Evolutionary conservation across 1,140 invertebrate species (phyloP).

Genomic region (Chrysomallon squamiferum): DNA sequence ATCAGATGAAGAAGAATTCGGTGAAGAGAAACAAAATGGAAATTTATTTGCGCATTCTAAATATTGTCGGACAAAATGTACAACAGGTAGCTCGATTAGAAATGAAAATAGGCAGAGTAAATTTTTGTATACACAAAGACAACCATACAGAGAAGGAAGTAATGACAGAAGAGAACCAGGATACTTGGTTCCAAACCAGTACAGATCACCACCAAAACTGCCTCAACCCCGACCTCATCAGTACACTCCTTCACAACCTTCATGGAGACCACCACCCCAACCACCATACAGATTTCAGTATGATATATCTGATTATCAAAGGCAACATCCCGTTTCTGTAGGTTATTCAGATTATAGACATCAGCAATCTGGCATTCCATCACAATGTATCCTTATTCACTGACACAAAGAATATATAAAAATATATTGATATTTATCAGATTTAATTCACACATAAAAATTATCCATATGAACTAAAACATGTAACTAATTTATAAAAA

Average conservation of each 20-base stretch:
- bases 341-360: background rate
- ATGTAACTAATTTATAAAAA: too few relatives aligned
- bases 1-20: conserved; percentile 6
- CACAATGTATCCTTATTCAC: background rate
- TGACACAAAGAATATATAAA: too few relatives aligned
- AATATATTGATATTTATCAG: too few relatives aligned
- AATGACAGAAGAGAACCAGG: background rate
- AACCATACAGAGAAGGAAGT: background rate
- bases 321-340: background rate
- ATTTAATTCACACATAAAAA: too few relatives aligned
- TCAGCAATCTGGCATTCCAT: background rate
- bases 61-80: background rate
- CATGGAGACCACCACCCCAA: background rate
- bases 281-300: background rate
- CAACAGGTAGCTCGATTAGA: background rate
- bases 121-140: background rate
- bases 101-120: background rate
- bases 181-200: background rate
- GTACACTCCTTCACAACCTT: background rate
- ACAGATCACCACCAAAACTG: background rate
- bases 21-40: background rate
- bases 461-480: too few relatives aligned
- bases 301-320: background rate
- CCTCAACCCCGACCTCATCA: background rate
- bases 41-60: background rate